phyloP scores from a whole-genome alignment of 1,140 invertebrate genomes.

The Eulimnadia texana region DNA sequence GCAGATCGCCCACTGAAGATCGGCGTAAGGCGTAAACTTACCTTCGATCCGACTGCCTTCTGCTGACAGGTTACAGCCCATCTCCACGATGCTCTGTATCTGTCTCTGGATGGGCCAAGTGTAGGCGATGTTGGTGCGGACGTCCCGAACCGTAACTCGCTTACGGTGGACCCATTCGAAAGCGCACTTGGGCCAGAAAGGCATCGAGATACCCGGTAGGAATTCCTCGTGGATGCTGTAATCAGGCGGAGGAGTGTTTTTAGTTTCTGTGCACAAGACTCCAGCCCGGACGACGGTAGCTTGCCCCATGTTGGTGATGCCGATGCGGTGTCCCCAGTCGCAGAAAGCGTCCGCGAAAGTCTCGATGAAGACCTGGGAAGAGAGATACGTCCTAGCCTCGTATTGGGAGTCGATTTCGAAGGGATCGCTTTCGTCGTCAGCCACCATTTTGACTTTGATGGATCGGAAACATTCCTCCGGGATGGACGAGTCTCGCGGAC shows the following conservation, averaged over 20 bases:
- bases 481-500: conserved; percentile 12
- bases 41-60: conserved; percentile 43
- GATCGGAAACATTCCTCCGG: conserved; percentile 17
- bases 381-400: conserved; percentile 11
- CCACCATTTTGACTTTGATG: conserved; percentile 17
- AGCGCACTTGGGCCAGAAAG: conserved; percentile 45
- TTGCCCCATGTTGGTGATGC: neutral
- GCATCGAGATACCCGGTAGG: conserved; percentile 18
- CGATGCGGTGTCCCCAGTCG: conserved; percentile 6
- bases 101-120: conserved; percentile 49
- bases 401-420: conserved; percentile 6
- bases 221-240: conserved; percentile 16
- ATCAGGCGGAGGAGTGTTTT: neutral
- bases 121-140: conserved; percentile 27
- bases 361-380: conserved; percentile 10
- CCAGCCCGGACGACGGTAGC: neutral
- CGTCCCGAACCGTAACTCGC: conserved; percentile 35
- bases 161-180: conserved; percentile 44
- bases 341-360: conserved; percentile 12
- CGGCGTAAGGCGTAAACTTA: conserved; percentile 37
- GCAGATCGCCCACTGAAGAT: conserved; percentile 53
- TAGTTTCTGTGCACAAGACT: conserved; percentile 1
- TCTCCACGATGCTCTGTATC: conserved; percentile 44
- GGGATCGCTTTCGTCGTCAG: conserved; percentile 4
- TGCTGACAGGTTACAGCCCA: conserved; percentile 50